phyloP scores from a whole-genome alignment of 1,140 invertebrate genomes.

The Calephelis nemesis region DNA sequence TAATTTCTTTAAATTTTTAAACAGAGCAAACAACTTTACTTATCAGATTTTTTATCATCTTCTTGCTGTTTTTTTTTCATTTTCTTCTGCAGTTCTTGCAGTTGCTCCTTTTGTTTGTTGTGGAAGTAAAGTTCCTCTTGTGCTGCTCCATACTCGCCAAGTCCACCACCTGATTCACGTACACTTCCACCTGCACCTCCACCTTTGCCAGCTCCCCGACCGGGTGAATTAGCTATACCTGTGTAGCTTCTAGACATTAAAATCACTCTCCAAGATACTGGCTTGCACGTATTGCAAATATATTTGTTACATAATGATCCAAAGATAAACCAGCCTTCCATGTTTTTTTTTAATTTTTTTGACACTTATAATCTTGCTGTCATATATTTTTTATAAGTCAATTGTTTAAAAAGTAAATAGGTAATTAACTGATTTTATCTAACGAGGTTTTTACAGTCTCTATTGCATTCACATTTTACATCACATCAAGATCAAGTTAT shows the following conservation, averaged over 20 bases:
- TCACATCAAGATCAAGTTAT: too few species aligned
- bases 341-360: too few species aligned
- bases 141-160: constrained; percentile 51
- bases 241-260: constrained; percentile 24
- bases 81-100: constrained; percentile 53
- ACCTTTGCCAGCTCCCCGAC: constrained; percentile 50
- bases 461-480: too few species aligned
- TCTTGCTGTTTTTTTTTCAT: constrained; percentile 34
- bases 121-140: constrained; percentile 63
- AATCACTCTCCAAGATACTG: neutral
- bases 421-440: too few species aligned
- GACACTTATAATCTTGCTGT: too few species aligned
- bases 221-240: constrained; percentile 37
- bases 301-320: too few species aligned
- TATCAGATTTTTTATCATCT: constrained; percentile 39
- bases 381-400: too few species aligned
- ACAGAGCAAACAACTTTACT: constrained; percentile 17
- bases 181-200: constrained; percentile 50
- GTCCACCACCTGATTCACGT: constrained; percentile 51
- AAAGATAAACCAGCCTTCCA: too few species aligned
- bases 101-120: constrained; percentile 51
- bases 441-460: too few species aligned
- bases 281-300: too few species aligned
- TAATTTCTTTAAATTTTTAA: neutral
- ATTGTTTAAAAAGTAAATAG: too few species aligned